Base-by-base conservation (phyloP, 2,113 vertebrate species). In the Gavia stellata region DNA sequence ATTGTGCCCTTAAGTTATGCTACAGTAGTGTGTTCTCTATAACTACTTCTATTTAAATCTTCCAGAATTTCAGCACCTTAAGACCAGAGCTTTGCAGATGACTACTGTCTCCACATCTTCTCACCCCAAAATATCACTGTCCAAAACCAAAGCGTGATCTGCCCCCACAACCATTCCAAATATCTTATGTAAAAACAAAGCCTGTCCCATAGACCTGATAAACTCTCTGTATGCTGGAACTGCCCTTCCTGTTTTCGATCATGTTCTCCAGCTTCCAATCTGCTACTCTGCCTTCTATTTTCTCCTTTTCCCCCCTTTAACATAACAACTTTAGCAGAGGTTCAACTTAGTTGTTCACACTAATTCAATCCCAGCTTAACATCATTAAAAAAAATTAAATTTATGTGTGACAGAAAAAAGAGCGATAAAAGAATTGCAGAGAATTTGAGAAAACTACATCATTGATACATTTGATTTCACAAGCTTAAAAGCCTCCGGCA, bases 251-350 rank as follows among this genome's bases (percentile, higher is more conserved):
- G 5, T 3, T 38, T 38, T 63, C 4, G 2, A 1, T 23, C 49
- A 29, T 0, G 0, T n/a, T 72, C 44, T 75, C 42, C 36, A 68
- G 34, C 34, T 79, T 56, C 31, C 80, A 36, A 7, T 2, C 29
- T 79, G 31, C 29, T 52, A 3, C 14, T 71, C 38, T 88, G 10
- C 45, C 34, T 86, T 70, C 19, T 44, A 0, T 50, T 86, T 62
- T 38, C 11, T 59, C 14, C 9, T 75, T 72, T 65, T 44, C 7
- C 3, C 16, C 5, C 24, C 77, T 58, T 73, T 66, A 67, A 33
- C 5, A 10, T 42, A 45, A 79, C 3, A 47, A 29, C 19, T 68
- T 82, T 4, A 63, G 8, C 11, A 49, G 19, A 6, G 19, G 44
- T 73, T 75, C 34, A 72, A 38, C 21, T 53, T 33, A 12, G 25